A percentile compares a stretch with the other conserved stretches of the same genome.
Evolutionary conservation across 2,888 invertebrate species (phyloP).

Genomic region (Dynastes hyllus): DNA sequence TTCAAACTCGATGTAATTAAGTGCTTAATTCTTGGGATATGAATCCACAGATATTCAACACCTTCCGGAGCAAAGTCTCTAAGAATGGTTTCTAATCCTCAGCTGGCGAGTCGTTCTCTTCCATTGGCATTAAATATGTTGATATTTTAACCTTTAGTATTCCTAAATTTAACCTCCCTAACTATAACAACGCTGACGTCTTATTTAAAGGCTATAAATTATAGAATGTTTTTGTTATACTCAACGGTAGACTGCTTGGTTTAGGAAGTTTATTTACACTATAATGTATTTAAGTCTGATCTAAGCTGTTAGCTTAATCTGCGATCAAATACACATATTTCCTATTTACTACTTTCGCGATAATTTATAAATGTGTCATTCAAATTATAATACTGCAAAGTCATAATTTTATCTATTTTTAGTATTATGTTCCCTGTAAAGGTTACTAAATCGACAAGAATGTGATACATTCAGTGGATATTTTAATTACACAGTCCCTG

Average conservation of each 20-base stretch:
- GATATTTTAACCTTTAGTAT: not conserved
- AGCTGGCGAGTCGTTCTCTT: no score
- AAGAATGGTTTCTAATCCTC: no score
- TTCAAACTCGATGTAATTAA: no score
- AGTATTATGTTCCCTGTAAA: no score
- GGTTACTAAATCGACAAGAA: no score
- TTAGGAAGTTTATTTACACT: conserved; percentile 23
- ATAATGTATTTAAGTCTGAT: conserved; percentile 24
- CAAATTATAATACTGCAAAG: no score
- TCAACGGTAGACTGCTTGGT: conserved; percentile 23
- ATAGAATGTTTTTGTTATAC: not conserved
- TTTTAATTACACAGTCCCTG: no score
- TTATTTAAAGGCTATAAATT: conserved; percentile 4
- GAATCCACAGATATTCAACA: no score
- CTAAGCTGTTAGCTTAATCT: conserved; percentile 10
- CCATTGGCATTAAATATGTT: not conserved
- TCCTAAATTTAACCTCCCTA: not conserved
- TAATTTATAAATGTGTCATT: not conserved
- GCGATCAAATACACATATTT: conserved; percentile 9
- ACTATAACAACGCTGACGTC: not conserved
- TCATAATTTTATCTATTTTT: no score
- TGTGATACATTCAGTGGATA: no score
- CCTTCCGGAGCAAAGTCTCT: no score
- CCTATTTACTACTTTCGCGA: not conserved
- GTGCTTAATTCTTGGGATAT: no score